phyloP scores from a whole-genome alignment of 2,797 vertebrate species.

The Molossus molossus region DNA sequence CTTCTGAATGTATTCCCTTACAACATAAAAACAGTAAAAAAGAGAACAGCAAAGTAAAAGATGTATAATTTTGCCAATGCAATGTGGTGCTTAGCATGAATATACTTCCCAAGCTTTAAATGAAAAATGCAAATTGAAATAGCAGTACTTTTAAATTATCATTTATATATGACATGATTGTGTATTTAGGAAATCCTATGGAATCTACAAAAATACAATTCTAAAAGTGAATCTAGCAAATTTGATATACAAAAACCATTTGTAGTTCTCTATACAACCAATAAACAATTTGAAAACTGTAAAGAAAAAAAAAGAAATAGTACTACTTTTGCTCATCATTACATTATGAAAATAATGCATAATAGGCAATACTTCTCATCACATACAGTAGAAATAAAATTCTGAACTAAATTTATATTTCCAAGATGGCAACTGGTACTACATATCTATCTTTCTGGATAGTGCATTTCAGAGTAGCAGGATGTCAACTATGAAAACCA shows the following conservation, averaged over 20 bases:
- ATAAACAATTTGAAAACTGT: no score
- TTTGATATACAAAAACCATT: no score
- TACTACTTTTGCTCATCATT: slow-evolving; percentile 64
- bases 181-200: no score
- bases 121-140: slow-evolving; percentile 49
- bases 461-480: background rate
- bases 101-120: background rate
- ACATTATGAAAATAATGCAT: slow-evolving; percentile 24
- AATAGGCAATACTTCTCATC: slow-evolving; percentile 40
- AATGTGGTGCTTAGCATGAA: background rate
- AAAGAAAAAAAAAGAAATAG: slow-evolving; percentile 45
- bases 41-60: slow-evolving; percentile 58
- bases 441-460: background rate
- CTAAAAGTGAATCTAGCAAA: no score
- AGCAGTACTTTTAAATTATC: no score
- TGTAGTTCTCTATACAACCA: no score
- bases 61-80: slow-evolving; percentile 63
- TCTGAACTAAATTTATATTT: slow-evolving; percentile 54
- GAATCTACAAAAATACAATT: no score
- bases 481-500: background rate
- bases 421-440: slow-evolving; percentile 34
- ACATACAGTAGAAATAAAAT: slow-evolving; percentile 50
- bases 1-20: slow-evolving; percentile 71
- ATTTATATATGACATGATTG: no score
- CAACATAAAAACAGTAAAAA: slow-evolving; percentile 60